A percentile compares a stretch with the other conserved stretches of the same genome.
Conservation (phyloP, 2,797 vertebrate species). For the Numenius phaeopus region DNA sequence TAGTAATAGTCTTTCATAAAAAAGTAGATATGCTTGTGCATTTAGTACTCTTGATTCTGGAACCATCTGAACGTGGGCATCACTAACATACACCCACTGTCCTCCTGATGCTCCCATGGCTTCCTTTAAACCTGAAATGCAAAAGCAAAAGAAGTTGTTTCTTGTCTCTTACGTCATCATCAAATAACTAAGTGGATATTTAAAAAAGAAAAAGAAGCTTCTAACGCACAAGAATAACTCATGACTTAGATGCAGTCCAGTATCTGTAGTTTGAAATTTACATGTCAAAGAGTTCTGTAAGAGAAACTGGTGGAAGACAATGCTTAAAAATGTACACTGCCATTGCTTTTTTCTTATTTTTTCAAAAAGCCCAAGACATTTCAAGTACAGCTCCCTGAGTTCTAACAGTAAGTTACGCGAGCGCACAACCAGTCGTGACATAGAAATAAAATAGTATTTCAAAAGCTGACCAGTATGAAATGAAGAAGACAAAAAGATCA, state of each 20-base stretch:
- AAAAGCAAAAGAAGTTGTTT: slow-evolving; percentile 51
- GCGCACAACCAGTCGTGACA: neutral
- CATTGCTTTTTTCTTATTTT: neutral
- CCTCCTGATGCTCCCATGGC: slow-evolving; percentile 79
- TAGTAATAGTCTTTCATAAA: slow-evolving; percentile 93
- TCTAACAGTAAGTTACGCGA: neutral
- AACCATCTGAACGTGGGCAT: slow-evolving; percentile 92
- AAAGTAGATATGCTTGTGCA: slow-evolving; percentile 98
- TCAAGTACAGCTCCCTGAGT: neutral
- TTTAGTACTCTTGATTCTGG: slow-evolving; percentile 94
- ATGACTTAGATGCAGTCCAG: neutral
- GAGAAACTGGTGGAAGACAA: neutral
- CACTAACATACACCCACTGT: slow-evolving; percentile 97
- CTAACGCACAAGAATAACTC: neutral
- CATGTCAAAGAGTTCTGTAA: neutral
- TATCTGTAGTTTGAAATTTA: neutral
- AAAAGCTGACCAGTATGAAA: neutral
- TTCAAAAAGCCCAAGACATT: neutral
- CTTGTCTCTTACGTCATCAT: neutral
- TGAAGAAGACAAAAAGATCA: neutral
- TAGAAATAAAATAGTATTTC: neutral
- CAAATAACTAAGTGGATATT: neutral
- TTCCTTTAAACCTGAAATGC: slow-evolving; percentile 87
- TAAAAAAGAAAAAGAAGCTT: neutral
- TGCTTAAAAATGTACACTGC: neutral